Conservation (phyloP, 2,113 vertebrate genomes). For the Cinclus cinclus region DNA sequence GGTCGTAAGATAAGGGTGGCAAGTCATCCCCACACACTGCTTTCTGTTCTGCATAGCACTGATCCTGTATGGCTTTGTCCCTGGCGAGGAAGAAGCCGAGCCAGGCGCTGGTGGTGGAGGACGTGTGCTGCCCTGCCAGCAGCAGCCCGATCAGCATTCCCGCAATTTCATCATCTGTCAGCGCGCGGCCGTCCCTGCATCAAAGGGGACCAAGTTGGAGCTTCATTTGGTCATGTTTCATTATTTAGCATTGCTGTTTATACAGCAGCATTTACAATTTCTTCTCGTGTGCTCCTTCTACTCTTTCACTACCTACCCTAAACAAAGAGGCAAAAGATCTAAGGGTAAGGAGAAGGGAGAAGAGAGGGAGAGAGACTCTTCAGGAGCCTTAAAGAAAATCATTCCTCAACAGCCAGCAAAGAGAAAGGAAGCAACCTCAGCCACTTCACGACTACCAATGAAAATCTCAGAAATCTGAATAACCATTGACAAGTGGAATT, state of each 20-base stretch:
- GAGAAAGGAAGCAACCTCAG: background rate
- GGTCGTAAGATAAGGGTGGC: constrained; percentile 83
- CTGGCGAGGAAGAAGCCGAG: constrained; percentile 92
- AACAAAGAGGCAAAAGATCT: background rate
- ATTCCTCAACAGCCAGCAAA: background rate
- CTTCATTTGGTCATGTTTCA: background rate
- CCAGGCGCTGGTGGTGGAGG: constrained; percentile 96
- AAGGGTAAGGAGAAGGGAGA: background rate
- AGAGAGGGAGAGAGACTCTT: background rate
- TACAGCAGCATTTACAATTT: background rate
- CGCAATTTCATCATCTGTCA: constrained; percentile 85
- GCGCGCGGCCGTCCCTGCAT: constrained; percentile 79
- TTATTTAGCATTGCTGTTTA: background rate
- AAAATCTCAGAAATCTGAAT: background rate
- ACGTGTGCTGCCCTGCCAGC: constrained; percentile 94
- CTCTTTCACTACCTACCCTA: background rate
- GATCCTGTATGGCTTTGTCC: constrained; percentile 82
- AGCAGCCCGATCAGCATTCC: constrained; percentile 95
- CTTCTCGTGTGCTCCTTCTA: background rate
- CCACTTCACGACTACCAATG: background rate
- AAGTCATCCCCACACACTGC: constrained; percentile 85
- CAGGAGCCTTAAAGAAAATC: background rate
- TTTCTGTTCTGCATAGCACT: constrained; percentile 89
- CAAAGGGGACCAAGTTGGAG: fast-evolving
- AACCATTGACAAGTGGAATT: background rate